phyloP scores from a whole-genome alignment of 2,888 invertebrate genomes.

The Diabrotica balteata region DNA sequence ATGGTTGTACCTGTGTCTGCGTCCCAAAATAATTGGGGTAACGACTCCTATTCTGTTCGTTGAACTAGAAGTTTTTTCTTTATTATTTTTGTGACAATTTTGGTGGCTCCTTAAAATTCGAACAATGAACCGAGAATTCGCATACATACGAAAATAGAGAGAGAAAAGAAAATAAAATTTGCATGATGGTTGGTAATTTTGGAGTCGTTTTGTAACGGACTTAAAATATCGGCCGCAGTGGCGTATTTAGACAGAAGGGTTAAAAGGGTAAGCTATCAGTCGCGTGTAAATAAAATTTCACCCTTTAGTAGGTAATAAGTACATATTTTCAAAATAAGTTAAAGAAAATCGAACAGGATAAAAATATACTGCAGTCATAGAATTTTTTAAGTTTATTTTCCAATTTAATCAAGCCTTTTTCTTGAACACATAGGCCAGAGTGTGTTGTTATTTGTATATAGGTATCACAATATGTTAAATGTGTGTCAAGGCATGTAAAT shows the following conservation, averaged over 20 bases:
- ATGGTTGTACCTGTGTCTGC: background rate
- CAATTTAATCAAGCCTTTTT: too few relatives aligned
- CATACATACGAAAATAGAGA: constrained; percentile 27
- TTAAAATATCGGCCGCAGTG: constrained; percentile 5
- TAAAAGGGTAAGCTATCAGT: background rate
- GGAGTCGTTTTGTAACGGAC: constrained; percentile 17
- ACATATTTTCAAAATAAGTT: too few relatives aligned
- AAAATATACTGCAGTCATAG: too few relatives aligned
- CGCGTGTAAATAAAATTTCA: too few relatives aligned
- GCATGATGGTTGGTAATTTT: constrained; percentile 24
- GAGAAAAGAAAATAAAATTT: constrained; percentile 22
- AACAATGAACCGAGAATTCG: constrained; percentile 36
- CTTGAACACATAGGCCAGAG: too few relatives aligned
- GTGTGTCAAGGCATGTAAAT: too few relatives aligned
- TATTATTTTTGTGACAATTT: constrained; percentile 47
- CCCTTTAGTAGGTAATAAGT: too few relatives aligned
- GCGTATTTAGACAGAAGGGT: background rate
- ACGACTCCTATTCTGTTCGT: constrained; percentile 46
- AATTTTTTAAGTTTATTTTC: too few relatives aligned
- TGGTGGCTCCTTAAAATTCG: constrained; percentile 38
- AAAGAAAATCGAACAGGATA: too few relatives aligned
- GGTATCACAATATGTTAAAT: too few relatives aligned
- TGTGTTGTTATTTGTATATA: too few relatives aligned
- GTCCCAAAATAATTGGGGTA: constrained; percentile 44
- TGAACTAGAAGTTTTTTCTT: constrained; percentile 44